Conservation (phyloP, 37 sponge, comb jelly and placozoan genomes). For the Chondrilla cf. caribensis region DNA sequence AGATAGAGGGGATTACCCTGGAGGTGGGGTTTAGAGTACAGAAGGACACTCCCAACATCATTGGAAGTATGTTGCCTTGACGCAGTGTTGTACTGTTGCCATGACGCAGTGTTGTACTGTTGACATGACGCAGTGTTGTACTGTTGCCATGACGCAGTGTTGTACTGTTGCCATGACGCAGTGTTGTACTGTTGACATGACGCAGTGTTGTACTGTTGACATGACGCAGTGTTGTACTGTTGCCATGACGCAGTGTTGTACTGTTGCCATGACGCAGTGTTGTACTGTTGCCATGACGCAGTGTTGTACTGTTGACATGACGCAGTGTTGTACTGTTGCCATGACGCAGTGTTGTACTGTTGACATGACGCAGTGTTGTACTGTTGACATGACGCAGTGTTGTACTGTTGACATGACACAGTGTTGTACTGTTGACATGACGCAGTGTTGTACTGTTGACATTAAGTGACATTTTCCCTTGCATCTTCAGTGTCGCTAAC, state of each 20-base stretch:
- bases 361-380: no score
- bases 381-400: not conserved
- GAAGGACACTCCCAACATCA: not conserved
- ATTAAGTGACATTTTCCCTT: not conserved
- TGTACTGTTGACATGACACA: not conserved
- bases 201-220: not conserved
- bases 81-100: not conserved
- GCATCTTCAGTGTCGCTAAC: constrained; percentile 57
- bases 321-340: not conserved
- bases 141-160: not conserved
- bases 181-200: not conserved
- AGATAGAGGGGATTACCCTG: constrained; percentile 77
- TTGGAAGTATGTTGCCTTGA: not conserved
- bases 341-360: not conserved
- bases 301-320: not conserved
- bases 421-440: not conserved
- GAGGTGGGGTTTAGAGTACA: constrained; percentile 1
- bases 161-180: not conserved
- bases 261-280: not conserved
- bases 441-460: no score
- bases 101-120: not conserved
- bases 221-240: not conserved
- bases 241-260: no score
- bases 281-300: not conserved
- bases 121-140: no score